These are phyloP conservation scores for Leucoptera coffeella DNA, from an alignment of 2,888 invertebrate genomes.

Conservation along the genomic window DNA sequence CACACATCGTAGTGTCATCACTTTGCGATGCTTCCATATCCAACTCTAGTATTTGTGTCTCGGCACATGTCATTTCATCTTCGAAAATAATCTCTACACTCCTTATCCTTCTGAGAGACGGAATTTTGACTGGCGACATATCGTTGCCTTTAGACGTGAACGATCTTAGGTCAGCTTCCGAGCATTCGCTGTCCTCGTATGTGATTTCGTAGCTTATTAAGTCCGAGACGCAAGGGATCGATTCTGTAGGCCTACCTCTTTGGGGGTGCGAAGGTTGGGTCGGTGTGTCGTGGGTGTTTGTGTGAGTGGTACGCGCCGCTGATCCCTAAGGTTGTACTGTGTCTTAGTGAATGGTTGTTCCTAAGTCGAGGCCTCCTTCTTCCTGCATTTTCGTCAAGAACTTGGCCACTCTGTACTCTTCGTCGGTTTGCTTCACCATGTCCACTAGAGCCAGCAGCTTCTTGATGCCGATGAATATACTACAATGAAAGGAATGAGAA, in stretches of 20 bases:
- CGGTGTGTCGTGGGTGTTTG: conserved; percentile 8
- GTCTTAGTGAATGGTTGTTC: conserved; percentile 45
- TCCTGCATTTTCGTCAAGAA: conserved; percentile 90
- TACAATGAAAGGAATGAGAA: conserved; percentile 18
- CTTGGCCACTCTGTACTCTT: conserved; percentile 73
- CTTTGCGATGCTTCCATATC: conserved; percentile 29
- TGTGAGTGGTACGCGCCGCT: conserved; percentile 36
- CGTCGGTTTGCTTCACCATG: conserved; percentile 88
- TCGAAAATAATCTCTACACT: conserved; percentile 46
- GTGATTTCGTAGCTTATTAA: conserved; percentile 39
- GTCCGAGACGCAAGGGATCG: conserved; percentile 31
- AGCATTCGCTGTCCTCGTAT: conserved; percentile 41
- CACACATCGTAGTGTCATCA: conserved; percentile 42
- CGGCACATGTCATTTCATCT: conserved; percentile 40
- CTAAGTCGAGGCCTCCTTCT: conserved; percentile 71
- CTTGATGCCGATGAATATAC: conserved; percentile 93
- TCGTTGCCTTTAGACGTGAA: conserved; percentile 33
- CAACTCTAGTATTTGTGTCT: conserved; percentile 26
- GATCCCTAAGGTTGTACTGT: conserved; percentile 46
- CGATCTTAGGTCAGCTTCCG: conserved; percentile 18
- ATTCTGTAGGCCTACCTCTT: no score
- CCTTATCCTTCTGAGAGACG: conserved; percentile 37
- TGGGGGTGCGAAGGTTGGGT: conserved; percentile 4
- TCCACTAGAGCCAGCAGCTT: conserved; percentile 89
- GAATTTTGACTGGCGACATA: conserved; percentile 35